A percentile compares a stretch with the other conserved stretches of the same genome.
These are phyloP conservation scores for Spinibarbus caldwelli DNA, from an alignment of 2,797 vertebrate genomes.

Conservation along the genomic window DNA sequence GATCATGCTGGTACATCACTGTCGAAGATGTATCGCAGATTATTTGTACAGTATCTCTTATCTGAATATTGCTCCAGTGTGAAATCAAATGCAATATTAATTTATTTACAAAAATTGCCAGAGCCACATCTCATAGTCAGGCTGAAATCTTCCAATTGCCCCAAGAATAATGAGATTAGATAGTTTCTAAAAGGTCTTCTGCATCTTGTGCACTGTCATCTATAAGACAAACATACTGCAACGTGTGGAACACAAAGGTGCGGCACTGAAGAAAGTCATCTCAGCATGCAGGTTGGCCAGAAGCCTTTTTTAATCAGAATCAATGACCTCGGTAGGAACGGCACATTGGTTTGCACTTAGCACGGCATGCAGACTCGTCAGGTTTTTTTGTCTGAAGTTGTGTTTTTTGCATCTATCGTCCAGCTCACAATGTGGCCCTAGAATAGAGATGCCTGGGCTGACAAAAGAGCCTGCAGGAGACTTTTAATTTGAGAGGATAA, in stretches of 20 bases:
- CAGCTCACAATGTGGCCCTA: not conserved
- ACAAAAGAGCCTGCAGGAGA: slow-evolving; percentile 22
- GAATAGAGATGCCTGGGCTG: slow-evolving; percentile 15
- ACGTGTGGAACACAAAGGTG: slow-evolving; percentile 13
- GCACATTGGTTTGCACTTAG: no score
- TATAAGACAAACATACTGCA: slow-evolving; percentile 1
- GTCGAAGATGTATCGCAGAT: not conserved
- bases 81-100: not conserved
- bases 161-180: not conserved
- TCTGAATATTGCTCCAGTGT: not conserved
- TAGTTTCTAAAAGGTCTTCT: not conserved
- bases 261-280: slow-evolving; percentile 13
- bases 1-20: not conserved
- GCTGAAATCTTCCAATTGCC: not conserved
- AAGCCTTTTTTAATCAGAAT: slow-evolving; percentile 43
- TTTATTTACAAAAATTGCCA: not conserved
- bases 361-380: slow-evolving; percentile 11
- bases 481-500: slow-evolving; percentile 28
- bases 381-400: slow-evolving; percentile 9
- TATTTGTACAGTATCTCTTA: not conserved
- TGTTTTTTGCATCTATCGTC: slow-evolving; percentile 8
- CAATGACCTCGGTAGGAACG: slow-evolving; percentile 33
- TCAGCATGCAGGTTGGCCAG: slow-evolving; percentile 23
- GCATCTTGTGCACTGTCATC: slow-evolving; percentile 1
- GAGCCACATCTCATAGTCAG: not conserved